Evolutionary conservation across 1,140 invertebrate genomes (phyloP).

Genomic region (Littorina saxatilis): DNA sequence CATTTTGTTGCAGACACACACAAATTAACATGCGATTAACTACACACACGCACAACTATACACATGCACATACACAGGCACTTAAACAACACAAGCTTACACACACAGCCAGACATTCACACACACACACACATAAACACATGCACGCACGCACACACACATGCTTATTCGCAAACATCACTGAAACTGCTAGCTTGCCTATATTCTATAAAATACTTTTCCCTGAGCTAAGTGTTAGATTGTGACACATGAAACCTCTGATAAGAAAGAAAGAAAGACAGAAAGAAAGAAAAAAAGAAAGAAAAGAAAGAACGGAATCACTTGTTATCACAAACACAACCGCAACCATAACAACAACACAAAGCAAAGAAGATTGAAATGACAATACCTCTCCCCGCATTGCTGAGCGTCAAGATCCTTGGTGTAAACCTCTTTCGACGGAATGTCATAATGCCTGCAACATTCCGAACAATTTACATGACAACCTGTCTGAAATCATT

Average conservation of each 20-base stretch:
- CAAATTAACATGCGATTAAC: no score
- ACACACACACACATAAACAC: not conserved
- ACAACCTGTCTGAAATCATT: no score
- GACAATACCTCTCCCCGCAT: constrained; percentile 65
- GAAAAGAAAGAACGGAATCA: not conserved
- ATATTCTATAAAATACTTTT: not conserved
- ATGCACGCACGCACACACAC: not conserved
- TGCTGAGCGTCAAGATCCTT: constrained; percentile 52
- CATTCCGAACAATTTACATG: no score
- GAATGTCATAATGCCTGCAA: constrained; percentile 54
- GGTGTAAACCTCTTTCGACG: constrained; percentile 52
- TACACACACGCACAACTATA: no score
- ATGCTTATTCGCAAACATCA: no score
- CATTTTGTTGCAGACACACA: not conserved
- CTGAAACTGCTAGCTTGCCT: not conserved
- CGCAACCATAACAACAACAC: no score
- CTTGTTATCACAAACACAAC: no score
- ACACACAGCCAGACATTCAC: not conserved
- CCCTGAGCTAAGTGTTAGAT: not conserved
- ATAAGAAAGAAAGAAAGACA: not conserved
- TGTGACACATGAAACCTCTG: not conserved
- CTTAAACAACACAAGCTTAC: not conserved
- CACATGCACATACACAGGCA: no score
- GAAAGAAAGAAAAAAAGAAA: not conserved
- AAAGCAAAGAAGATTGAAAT: no score